These are phyloP conservation scores for Lophotriccus pileatus DNA, from an alignment of 2,797 vertebrate genomes.

Conservation along the genomic window DNA sequence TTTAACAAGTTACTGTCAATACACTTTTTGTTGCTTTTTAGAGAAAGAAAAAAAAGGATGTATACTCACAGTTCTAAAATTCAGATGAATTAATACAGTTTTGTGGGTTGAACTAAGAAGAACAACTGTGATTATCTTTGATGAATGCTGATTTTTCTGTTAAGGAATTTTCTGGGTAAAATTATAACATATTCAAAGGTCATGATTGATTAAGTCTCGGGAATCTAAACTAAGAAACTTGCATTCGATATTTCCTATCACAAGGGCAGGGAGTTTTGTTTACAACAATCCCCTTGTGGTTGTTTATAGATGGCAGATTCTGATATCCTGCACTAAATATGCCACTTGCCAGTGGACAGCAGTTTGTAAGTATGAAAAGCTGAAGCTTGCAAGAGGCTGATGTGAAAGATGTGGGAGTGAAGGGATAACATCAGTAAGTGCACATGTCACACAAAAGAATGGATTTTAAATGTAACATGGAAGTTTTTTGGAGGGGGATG, in stretches of 20 bases:
- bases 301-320: background rate
- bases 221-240: constrained; percentile 24
- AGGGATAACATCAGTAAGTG: background rate
- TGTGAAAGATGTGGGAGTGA: background rate
- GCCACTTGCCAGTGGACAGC: background rate
- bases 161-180: background rate
- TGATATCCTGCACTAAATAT: background rate
- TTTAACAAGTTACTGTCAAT: background rate
- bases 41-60: background rate
- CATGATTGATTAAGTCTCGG: background rate
- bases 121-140: background rate
- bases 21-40: background rate
- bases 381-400: background rate
- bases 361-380: background rate
- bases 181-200: constrained; percentile 4
- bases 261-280: constrained; percentile 7
- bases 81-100: background rate
- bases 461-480: background rate
- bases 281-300: background rate
- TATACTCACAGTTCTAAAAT: background rate
- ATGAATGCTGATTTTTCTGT: background rate
- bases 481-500: background rate
- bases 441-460: background rate
- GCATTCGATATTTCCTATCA: background rate
- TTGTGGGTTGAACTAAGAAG: background rate